phyloP scores from a whole-genome alignment of 2,888 invertebrate species.

The Hyposoter dolosus region DNA sequence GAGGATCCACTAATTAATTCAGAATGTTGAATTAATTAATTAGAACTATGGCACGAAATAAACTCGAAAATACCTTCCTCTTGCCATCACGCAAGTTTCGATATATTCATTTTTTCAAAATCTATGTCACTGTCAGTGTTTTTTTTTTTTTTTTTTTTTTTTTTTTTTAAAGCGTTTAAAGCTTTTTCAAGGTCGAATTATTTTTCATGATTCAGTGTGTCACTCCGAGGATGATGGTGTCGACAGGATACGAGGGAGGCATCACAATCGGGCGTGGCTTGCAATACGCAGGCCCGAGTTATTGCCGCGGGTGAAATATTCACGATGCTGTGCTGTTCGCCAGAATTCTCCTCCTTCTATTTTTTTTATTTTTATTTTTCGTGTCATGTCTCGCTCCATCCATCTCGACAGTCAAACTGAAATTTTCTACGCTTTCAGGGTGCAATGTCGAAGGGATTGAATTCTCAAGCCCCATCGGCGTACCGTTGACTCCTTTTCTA shows the following conservation, averaged over 20 bases:
- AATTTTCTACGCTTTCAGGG: constrained; percentile 25
- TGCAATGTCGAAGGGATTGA: neutral
- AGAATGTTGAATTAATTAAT: neutral
- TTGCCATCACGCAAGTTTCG: neutral
- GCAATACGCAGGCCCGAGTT: constrained; percentile 42
- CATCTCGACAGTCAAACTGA: neutral
- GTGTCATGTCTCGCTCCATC: neutral
- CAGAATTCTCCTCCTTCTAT: constrained; percentile 26
- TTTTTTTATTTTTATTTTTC: neutral
- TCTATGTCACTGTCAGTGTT: constrained; percentile 12
- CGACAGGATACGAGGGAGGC: constrained; percentile 24
- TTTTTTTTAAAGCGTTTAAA: neutral
- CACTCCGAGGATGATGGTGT: constrained; percentile 27
- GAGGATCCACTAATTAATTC: neutral
- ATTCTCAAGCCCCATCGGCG: constrained; percentile 16
- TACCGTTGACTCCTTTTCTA: neutral
- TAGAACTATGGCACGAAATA: neutral
- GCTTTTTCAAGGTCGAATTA: constrained; percentile 49
- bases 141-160: no score
- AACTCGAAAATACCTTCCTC: neutral
- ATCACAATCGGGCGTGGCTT: constrained; percentile 32
- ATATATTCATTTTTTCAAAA: neutral
- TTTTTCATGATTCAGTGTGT: constrained; percentile 25
- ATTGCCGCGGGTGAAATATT: constrained; percentile 61
- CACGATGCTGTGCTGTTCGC: constrained; percentile 33